Base-by-base conservation (phyloP, 2,888 invertebrate genomes). In the Ypsolopha sequella region DNA sequence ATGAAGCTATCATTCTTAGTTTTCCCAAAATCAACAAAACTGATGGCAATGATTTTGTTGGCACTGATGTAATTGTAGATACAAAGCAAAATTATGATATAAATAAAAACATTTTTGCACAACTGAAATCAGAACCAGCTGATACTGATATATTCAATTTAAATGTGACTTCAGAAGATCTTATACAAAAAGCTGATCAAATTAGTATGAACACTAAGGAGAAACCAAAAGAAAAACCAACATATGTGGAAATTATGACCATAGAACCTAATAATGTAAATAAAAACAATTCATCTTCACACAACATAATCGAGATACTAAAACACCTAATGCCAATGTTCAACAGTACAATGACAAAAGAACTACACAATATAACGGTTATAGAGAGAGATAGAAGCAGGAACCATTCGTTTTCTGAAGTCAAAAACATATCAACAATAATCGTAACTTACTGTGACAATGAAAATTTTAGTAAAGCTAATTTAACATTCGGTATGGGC, bases 371-470 rank as follows among this genome's bases (percentile, higher is more conserved):
- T 46, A 76, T 86, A 35, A 86, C 85, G 1, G 75, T 86, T 4
- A 80, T 85, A 51, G 85, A 84, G 60, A 76, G 70, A 54, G 79
- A 80, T 57, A 70, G 70, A 10, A 73, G 70, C n/a, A 77, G 73
- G 45, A 80, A 84, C 51, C 75, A 77, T 56, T 74, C 82, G 0
- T 73, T 72, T 55, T 66, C 75, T 0, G 73, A 75, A 24, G 77
- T 74, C 0, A 82, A 79, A 56, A 86, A 86, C 41, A 68, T 84
- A 13, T 85, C 86, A 1, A 84, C 84, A 2, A 77, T 86, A 6
- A 68, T 86, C 0, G 79, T 86, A 0, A 81, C 84, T 36, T 86
- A 82, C 55, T 86, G 85, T 59, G 80, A 82, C 56, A 79, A 78
- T 48, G 67, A 70, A 9, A 78, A 80, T 51, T 57, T 64, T 6